phyloP scores from a whole-genome alignment of 2,113 vertebrate genomes.

The Physeter macrocephalus region DNA sequence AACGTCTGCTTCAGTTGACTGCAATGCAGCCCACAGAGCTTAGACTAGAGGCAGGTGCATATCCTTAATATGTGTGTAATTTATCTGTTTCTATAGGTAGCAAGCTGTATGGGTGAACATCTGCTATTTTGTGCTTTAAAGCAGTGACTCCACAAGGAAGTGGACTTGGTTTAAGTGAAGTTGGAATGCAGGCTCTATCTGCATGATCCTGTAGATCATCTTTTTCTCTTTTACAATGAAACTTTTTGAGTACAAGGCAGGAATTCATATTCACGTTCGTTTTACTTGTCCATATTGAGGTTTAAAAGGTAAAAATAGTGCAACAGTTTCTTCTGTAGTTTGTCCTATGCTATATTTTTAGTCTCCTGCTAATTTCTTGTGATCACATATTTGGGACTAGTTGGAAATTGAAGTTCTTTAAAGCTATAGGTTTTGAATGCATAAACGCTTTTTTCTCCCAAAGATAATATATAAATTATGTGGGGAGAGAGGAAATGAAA shows the following conservation, averaged over 20 bases:
- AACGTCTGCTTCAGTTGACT: neutral
- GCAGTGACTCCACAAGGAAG: neutral
- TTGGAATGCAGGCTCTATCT: neutral
- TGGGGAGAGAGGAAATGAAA: neutral
- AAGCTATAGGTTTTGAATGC: neutral
- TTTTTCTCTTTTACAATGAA: neutral
- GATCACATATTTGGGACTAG: neutral
- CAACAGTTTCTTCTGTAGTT: neutral
- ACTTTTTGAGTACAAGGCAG: neutral
- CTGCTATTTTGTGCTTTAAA: neutral
- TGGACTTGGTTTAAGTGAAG: neutral
- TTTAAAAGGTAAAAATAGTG: conserved; percentile 3
- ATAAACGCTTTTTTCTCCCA: neutral
- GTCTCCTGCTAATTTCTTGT: neutral
- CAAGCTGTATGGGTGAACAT: neutral
- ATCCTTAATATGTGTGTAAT: neutral
- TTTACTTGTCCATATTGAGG: neutral
- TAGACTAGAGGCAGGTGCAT: neutral
- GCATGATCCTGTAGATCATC: neutral
- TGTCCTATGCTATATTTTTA: neutral
- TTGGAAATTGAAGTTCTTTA: neutral
- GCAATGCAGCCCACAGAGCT: neutral
- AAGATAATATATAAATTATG: neutral
- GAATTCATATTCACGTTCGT: neutral
- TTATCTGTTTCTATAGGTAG: neutral